Base-by-base conservation (phyloP, 2,888 invertebrate species). In the Halictus ligatus region DNA sequence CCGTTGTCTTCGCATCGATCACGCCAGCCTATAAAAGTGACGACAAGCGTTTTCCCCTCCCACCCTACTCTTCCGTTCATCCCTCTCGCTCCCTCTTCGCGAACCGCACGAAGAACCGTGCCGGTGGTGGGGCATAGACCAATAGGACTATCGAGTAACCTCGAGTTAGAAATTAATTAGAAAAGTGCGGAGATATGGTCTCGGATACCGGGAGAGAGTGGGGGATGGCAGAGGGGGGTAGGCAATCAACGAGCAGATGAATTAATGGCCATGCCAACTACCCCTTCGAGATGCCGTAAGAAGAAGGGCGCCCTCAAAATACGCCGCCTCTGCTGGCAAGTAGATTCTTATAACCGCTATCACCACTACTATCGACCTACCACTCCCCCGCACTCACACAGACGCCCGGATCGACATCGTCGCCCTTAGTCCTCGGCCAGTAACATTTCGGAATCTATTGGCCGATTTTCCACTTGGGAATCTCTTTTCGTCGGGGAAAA, bases 91-190 rank as follows among this genome's bases (percentile, higher is more conserved):
- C 18, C 18, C 67, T 18, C 67, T 18, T 35, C 12, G 78, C 78
- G 71, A 35, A 25, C 79, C 74, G 71, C 71, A 69, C 75, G 77
- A 82, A 72, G 84, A 80, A 78, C 74, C 79, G n/a, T 12, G n/a
- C 58, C 58, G 58, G 72, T 12, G 60, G 78, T 35, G 84, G 71
- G 79, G 87, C 6, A 74, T 46, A 72, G 84, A 78, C 80, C 87
- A 82, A 92, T 87, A 87, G 83, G 88, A 81, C 88, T 81, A 72
- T 81, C 82, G 85, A 83, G 88, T 91, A 92, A 93, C 91, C 93
- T 93, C 92, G 89, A 91, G 93, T 94, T 92, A 92, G 93, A 94
- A 94, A 94, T 94, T 94, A 94, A 94, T 94, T 94, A 94, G 93
- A 93, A 92, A 93, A 94, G 94, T 94, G 94, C 93, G 89, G 90